A percentile compares a stretch with the other conserved stretches of the same genome.
Conservation (phyloP, 2,888 invertebrate genomes). For the Eristalinus aeneus region DNA sequence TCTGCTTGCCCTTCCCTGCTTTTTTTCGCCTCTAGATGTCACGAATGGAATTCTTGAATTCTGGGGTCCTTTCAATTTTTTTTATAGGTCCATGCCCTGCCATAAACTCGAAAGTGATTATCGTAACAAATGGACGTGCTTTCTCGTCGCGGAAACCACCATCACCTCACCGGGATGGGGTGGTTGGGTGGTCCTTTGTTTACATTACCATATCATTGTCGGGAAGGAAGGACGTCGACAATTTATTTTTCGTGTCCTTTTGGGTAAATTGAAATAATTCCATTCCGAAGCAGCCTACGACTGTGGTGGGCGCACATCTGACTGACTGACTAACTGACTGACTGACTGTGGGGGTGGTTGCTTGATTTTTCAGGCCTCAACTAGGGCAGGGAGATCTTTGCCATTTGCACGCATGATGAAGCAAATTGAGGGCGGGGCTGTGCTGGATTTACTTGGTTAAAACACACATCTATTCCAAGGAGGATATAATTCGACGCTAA, state of each 20-base stretch:
- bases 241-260: slow-evolving; percentile 61
- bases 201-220: slow-evolving; percentile 65
- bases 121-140: slow-evolving; percentile 67
- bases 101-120: slow-evolving; percentile 64
- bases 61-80: neutral
- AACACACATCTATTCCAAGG: slow-evolving; percentile 43
- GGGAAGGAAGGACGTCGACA: slow-evolving; percentile 23
- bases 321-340: neutral
- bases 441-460: slow-evolving; percentile 49
- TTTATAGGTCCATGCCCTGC: neutral
- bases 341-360: neutral
- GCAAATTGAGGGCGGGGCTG: slow-evolving; percentile 35
- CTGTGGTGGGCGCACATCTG: neutral
- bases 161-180: neutral
- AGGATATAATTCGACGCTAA: slow-evolving; percentile 60
- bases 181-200: slow-evolving; percentile 47
- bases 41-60: slow-evolving; percentile 32
- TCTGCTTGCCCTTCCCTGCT: neutral
- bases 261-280: slow-evolving; percentile 60
- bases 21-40: slow-evolving; percentile 33
- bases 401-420: slow-evolving; percentile 60
- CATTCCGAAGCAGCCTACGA: slow-evolving; percentile 14
- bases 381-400: slow-evolving; percentile 38
- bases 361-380: neutral
- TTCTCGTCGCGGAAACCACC: slow-evolving; percentile 50